Base-by-base conservation (phyloP, 1,140 invertebrate species). In the Nomia melanderi region DNA sequence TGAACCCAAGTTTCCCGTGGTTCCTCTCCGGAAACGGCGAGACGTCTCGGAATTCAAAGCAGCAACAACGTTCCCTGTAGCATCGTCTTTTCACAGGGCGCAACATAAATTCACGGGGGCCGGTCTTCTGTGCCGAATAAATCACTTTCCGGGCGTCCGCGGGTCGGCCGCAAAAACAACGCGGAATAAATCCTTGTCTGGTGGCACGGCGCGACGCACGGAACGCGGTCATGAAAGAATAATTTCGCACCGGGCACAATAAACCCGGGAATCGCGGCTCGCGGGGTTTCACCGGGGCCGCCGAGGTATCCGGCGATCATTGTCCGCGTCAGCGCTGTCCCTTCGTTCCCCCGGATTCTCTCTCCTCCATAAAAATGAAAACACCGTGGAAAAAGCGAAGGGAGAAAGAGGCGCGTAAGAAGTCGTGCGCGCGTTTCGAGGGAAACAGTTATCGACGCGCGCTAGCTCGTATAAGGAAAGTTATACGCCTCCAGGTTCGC, bases 391-490 rank as follows among this genome's bases (percentile, higher is more conserved):
- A 47, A n/a, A 57, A 29, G 5, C 31, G 9, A 3, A n/a, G 1
- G 14, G 8, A 23, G 20, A 47, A 20, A 20, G 0, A 14, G 12
- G 39, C 9, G 39, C 12, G 41, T 8, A 27, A 29, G 47, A n/a
- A 47, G 39, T 53, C 44, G 27, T 5, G 36, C 20, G 41, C 29
- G 20, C 0, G 25, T 11, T 65, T 50, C 6, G 44, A 50, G 33
- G 59, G 70, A n/a, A 60, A 78, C 59, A 63, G 50, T 74, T 75
- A 82, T 73, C 81, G 65, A 27, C 59, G 36, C 60, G 69, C 44
- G 31, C 60, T 25, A 41, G 20, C 29, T 77, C 70, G 70, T 82
- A 44, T 79, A 78, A 84, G 77, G n/a, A 72, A 50, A 82, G 66
- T 79, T 75, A 66, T 39, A 62, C 53, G 65, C 59, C 39, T 33